Evolutionary conservation across 2,888 invertebrate genomes (phyloP).

Genomic region (Apamea crenata): DNA sequence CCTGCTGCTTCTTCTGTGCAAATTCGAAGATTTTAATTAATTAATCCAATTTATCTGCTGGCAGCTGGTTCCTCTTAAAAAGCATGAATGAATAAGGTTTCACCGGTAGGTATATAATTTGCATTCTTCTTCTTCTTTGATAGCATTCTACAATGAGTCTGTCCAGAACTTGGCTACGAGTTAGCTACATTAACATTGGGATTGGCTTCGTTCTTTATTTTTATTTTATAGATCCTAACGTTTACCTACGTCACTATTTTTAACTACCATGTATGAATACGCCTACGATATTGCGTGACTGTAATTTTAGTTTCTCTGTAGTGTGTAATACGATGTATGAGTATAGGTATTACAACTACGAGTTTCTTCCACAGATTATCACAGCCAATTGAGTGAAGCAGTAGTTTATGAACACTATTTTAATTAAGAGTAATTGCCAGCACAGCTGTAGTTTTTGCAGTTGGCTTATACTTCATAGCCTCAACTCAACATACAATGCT

Average conservation of each 20-base stretch:
- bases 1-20: background rate
- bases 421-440: background rate
- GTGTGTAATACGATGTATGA: background rate
- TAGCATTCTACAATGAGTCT: background rate
- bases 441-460: background rate
- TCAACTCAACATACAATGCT: background rate
- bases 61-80: background rate
- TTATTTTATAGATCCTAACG: background rate
- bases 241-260: background rate
- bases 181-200: background rate
- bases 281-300: background rate
- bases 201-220: background rate
- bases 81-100: background rate
- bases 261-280: background rate
- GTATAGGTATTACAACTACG: background rate
- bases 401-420: slow-evolving; percentile 1
- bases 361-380: background rate
- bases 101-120: background rate
- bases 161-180: background rate
- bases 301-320: background rate
- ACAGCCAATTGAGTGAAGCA: slow-evolving; percentile 1
- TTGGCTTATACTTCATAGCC: background rate
- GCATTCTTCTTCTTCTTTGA: background rate
- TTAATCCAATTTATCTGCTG: background rate
- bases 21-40: background rate